phyloP scores from a whole-genome alignment of 2,888 invertebrate species.

The Ornithoptera priamus region DNA sequence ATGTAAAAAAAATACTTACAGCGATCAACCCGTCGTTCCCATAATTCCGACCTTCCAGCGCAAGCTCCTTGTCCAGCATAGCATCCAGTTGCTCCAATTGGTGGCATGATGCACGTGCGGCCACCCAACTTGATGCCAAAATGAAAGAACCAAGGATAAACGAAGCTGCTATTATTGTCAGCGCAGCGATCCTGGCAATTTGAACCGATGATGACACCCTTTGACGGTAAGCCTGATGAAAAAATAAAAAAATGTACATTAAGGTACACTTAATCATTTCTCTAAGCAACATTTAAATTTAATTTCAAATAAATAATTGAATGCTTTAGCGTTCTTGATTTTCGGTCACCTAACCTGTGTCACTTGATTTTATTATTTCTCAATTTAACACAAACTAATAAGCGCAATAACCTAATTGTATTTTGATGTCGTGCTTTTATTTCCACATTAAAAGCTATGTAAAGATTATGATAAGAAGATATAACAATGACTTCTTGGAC shows the following conservation, averaged over 20 bases:
- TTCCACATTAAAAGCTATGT: not conserved
- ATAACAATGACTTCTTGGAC: not conserved
- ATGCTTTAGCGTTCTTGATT: too few relatives aligned
- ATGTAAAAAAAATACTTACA: constrained; percentile 70
- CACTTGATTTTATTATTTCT: too few relatives aligned
- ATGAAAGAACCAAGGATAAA: constrained; percentile 91
- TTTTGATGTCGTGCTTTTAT: too few relatives aligned
- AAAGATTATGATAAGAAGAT: not conserved
- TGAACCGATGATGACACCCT: constrained; percentile 88
- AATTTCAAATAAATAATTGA: too few relatives aligned
- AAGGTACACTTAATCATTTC: too few relatives aligned
- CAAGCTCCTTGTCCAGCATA: constrained; percentile 84
- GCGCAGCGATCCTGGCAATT: constrained; percentile 91
- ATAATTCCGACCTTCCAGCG: constrained; percentile 81
- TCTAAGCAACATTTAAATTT: too few relatives aligned
- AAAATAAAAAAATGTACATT: not conserved
- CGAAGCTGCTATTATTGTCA: constrained; percentile 89
- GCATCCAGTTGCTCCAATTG: constrained; percentile 85
- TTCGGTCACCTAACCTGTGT: too few relatives aligned
- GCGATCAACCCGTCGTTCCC: constrained; percentile 84
- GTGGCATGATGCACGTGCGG: constrained; percentile 89
- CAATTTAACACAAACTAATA: too few relatives aligned
- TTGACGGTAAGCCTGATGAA: constrained; percentile 87
- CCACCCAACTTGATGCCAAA: constrained; percentile 90
- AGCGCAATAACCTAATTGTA: too few relatives aligned